Evolutionary conservation across 2,797 vertebrate species (phyloP).

Genomic region (Percopsis omiscomaycus): DNA sequence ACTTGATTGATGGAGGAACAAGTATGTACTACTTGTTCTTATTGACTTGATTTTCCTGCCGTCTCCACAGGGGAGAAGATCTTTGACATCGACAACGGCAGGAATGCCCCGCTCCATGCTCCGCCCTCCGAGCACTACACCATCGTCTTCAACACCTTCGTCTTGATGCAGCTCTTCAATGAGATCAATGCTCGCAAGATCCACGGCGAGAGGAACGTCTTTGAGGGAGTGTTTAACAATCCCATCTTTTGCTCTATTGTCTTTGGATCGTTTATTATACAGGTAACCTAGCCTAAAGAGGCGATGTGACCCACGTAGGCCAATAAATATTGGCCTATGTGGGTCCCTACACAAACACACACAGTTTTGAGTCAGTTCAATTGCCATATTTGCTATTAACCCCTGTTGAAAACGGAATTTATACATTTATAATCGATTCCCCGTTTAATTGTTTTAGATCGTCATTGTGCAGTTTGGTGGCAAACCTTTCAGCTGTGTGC

Average conservation of each 20-base stretch:
- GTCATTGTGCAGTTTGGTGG: slow-evolving; percentile 95
- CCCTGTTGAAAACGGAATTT: no score
- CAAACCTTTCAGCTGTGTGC: slow-evolving; percentile 92
- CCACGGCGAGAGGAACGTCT: slow-evolving; percentile 95
- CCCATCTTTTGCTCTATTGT: slow-evolving; percentile 94
- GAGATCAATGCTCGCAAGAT: slow-evolving; percentile 97
- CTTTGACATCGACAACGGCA: slow-evolving; percentile 91
- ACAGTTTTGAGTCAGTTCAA: no score
- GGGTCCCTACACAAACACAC: no score
- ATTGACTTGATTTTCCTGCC: neutral
- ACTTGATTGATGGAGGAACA: no score
- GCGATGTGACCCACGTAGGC: no score
- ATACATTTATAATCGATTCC: no score
- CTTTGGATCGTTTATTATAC: slow-evolving; percentile 86
- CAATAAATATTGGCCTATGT: no score
- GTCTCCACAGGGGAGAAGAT: slow-evolving; percentile 83
- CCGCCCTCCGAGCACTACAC: slow-evolving; percentile 96
- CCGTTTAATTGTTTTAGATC: slow-evolving; percentile 71
- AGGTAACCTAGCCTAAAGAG: slow-evolving; percentile 72
- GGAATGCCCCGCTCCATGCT: slow-evolving; percentile 89
- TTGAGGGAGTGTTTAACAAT: slow-evolving; percentile 92
- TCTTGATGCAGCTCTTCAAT: slow-evolving; percentile 98
- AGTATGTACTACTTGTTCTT: neutral
- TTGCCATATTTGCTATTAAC: no score
- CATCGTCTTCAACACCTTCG: slow-evolving; percentile 97